Conservation (phyloP, 1,140 invertebrate species). For the Rhagoletis zephyria region DNA sequence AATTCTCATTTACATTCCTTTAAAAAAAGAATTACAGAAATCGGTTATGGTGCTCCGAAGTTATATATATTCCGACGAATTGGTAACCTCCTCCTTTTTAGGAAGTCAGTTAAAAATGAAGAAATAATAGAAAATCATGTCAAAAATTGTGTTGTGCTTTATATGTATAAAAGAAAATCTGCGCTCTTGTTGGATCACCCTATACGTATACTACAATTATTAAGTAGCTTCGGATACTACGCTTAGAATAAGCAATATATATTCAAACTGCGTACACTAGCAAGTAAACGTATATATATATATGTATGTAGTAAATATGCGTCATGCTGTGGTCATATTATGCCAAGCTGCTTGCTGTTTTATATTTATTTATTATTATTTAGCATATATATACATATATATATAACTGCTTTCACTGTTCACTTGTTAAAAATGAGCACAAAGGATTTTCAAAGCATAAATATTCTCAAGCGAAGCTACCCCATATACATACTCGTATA, state of each 20-base stretch:
- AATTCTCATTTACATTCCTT: too few relatives aligned
- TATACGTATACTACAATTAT: too few relatives aligned
- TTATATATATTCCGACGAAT: too few relatives aligned
- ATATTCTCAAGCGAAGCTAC: not conserved
- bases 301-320: not conserved
- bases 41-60: too few relatives aligned
- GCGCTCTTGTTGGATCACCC: too few relatives aligned
- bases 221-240: too few relatives aligned
- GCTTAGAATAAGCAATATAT: not conserved
- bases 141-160: too few relatives aligned
- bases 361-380: slow-evolving; percentile 11
- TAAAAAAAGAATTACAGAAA: too few relatives aligned
- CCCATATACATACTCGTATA: not conserved
- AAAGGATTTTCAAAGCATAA: not conserved
- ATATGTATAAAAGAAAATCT: too few relatives aligned
- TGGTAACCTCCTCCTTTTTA: too few relatives aligned
- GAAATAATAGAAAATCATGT: too few relatives aligned
- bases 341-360: not conserved
- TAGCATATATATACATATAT: not conserved
- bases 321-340: slow-evolving; percentile 24
- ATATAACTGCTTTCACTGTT: not conserved
- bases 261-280: not conserved
- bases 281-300: not conserved
- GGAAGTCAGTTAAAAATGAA: too few relatives aligned
- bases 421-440: not conserved